phyloP scores from a whole-genome alignment of 2,113 vertebrate species.

The Odontesthes bonariensis region DNA sequence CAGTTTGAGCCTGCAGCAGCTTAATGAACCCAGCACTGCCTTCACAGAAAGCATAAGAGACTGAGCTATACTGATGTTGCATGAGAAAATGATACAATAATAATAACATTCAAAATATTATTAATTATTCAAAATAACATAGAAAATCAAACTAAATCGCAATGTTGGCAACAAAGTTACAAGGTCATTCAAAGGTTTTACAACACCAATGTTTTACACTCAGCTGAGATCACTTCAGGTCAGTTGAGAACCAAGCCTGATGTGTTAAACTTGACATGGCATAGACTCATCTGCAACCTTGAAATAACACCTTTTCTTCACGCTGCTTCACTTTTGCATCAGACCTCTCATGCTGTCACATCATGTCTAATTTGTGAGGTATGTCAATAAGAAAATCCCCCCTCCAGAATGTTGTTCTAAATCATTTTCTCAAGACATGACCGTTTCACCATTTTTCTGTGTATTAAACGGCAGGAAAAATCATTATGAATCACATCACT shows the following conservation, averaged over 20 bases:
- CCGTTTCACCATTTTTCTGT: slow-evolving; percentile 26
- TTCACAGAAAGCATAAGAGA: slow-evolving; percentile 16
- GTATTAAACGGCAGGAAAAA: slow-evolving; percentile 18
- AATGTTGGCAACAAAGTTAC: background rate
- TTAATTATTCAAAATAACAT: background rate
- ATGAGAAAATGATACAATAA: background rate
- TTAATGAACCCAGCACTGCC: slow-evolving; percentile 20
- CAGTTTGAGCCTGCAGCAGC: slow-evolving; percentile 44
- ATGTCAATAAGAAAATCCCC: slow-evolving; percentile 28
- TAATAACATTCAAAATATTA: too few species aligned
- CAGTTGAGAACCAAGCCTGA: background rate
- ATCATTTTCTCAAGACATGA: background rate
- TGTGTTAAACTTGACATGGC: background rate
- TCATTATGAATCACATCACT: slow-evolving; percentile 38
- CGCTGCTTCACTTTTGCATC: slow-evolving; percentile 14
- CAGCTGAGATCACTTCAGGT: background rate
- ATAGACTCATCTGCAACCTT: background rate
- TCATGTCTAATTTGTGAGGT: slow-evolving; percentile 8
- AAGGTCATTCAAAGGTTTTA: background rate
- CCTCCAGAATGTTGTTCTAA: too few species aligned
- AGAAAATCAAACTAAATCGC: slow-evolving; percentile 3
- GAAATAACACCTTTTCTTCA: slow-evolving; percentile 3
- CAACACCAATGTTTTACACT: background rate
- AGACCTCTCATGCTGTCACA: slow-evolving; percentile 11
- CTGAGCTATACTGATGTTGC: slow-evolving; percentile 9